Evolutionary conservation across 2,888 invertebrate genomes (phyloP).

Genomic region (Cantharis rufa): DNA sequence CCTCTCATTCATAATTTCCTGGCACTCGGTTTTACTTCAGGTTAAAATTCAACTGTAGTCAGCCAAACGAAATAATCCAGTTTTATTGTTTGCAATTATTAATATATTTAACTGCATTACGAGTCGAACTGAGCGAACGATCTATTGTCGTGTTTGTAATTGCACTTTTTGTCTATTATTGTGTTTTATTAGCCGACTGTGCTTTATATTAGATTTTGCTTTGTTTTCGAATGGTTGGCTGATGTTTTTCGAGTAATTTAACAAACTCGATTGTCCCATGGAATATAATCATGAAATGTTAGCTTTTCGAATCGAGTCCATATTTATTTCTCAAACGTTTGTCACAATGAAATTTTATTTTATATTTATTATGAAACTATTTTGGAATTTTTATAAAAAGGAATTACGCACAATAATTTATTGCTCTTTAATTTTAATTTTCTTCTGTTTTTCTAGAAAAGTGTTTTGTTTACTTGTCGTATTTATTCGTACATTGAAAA

Average conservation of each 20-base stretch:
- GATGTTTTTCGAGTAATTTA: conserved; percentile 51
- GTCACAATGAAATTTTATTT: conserved; percentile 11
- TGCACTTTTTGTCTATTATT: conserved; percentile 52
- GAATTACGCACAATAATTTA: background rate
- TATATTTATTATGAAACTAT: background rate
- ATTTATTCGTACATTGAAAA: background rate
- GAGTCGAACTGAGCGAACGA: conserved; percentile 44
- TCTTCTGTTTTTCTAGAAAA: conserved; percentile 25
- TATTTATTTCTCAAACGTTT: conserved; percentile 7
- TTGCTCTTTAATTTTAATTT: background rate
- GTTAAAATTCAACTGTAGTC: conserved; percentile 46
- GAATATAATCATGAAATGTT: conserved; percentile 30
- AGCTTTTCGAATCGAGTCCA: conserved; percentile 22
- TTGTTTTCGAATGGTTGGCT: conserved; percentile 48
- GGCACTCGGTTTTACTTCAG: conserved; percentile 27
- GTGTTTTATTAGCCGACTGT: conserved; percentile 53
- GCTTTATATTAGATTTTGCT: conserved; percentile 53
- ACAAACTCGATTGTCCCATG: conserved; percentile 41
- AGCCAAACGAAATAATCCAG: conserved; percentile 53
- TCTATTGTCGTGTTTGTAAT: conserved; percentile 52
- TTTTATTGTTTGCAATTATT: conserved; percentile 56
- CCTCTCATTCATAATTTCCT: conserved; percentile 27
- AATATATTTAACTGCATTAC: conserved; percentile 55
- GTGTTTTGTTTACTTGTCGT: background rate
- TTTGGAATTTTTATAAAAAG: background rate